phyloP scores from a whole-genome alignment of 2,113 vertebrate species.

The Hassar affinis region DNA sequence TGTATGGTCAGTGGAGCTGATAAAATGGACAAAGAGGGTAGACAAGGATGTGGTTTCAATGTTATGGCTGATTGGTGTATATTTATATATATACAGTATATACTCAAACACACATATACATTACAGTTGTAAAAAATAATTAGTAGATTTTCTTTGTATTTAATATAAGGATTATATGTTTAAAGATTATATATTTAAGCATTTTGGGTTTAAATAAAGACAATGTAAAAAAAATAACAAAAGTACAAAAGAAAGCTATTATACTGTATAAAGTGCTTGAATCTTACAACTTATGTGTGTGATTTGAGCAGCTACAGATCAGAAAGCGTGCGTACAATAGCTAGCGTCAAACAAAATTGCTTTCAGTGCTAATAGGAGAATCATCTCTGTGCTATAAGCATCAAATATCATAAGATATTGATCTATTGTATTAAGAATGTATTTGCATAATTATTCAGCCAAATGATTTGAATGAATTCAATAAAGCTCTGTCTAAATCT shows the following conservation, averaged over 20 bases:
- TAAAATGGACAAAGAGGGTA: too few relatives aligned
- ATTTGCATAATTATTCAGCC: constrained; percentile 41
- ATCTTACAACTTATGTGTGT: constrained; percentile 54
- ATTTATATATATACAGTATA: constrained; percentile 49
- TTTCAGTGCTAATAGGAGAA: constrained; percentile 40
- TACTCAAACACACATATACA: too few relatives aligned
- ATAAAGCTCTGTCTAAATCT: constrained; percentile 5
- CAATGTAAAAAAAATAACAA: constrained; percentile 62
- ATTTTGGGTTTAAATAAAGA: constrained; percentile 62
- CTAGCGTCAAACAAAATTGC: constrained; percentile 55
- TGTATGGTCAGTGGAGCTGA: too few relatives aligned
- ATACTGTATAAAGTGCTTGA: constrained; percentile 71
- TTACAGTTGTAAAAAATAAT: too few relatives aligned
- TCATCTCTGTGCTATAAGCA: constrained; percentile 4
- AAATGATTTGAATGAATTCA: constrained; percentile 17
- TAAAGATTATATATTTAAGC: constrained; percentile 1
- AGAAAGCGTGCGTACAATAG: constrained; percentile 54
- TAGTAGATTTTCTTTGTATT: too few relatives aligned
- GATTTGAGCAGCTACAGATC: constrained; percentile 58
- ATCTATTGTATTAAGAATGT: not conserved
- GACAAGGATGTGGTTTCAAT: too few relatives aligned
- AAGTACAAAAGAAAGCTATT: constrained; percentile 62
- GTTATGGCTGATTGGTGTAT: too few relatives aligned
- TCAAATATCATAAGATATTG: not conserved
- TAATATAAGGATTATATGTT: constrained; percentile 30